Conservation (phyloP, 2,113 vertebrate species). For the Nothobranchius furzeri region DNA sequence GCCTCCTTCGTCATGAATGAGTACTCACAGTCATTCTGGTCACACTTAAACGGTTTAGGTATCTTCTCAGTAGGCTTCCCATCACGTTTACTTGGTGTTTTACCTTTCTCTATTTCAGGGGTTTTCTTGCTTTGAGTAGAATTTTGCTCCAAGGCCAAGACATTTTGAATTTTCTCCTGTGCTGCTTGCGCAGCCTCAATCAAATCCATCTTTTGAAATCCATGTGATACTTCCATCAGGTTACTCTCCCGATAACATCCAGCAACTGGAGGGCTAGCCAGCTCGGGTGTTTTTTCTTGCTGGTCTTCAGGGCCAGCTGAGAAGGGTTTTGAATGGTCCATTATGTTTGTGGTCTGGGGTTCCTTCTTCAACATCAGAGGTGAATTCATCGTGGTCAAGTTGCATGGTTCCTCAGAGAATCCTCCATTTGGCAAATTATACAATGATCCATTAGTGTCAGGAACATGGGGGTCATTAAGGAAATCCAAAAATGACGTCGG, state of each 20-base stretch:
- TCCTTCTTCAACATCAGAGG: constrained; percentile 65
- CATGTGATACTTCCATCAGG: constrained; percentile 88
- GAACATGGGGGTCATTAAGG: constrained; percentile 85
- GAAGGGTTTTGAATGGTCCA: constrained; percentile 51
- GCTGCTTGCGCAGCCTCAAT: constrained; percentile 79
- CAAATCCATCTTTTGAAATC: constrained; percentile 89
- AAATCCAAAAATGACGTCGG: constrained; percentile 93
- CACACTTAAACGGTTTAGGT: constrained; percentile 93
- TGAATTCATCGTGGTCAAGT: constrained; percentile 64
- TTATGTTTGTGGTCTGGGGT: constrained; percentile 63
- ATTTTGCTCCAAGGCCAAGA: constrained; percentile 50
- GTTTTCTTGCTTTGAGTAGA: constrained; percentile 62
- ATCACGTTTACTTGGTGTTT: constrained; percentile 56
- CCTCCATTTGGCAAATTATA: constrained; percentile 71
- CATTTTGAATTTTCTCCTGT: constrained; percentile 61
- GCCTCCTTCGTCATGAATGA: constrained; percentile 99
- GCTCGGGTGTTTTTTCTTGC: constrained; percentile 53
- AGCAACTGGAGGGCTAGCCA: constrained; percentile 28
- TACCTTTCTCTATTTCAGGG: constrained; percentile 60
- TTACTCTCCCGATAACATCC: constrained; percentile 80
- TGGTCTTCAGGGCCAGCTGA: constrained; percentile 53
- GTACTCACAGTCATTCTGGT: constrained; percentile 88
- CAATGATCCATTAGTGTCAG: constrained; percentile 65
- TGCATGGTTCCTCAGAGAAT: constrained; percentile 68
- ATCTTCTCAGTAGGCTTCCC: constrained; percentile 74